Percentiles rank a stretch among this genome's conserved stretches.
These are phyloP conservation scores for Haliclona indistincta DNA, from an alignment of 37 sponge, comb jelly and placozoan species.

Conservation along the genomic window DNA sequence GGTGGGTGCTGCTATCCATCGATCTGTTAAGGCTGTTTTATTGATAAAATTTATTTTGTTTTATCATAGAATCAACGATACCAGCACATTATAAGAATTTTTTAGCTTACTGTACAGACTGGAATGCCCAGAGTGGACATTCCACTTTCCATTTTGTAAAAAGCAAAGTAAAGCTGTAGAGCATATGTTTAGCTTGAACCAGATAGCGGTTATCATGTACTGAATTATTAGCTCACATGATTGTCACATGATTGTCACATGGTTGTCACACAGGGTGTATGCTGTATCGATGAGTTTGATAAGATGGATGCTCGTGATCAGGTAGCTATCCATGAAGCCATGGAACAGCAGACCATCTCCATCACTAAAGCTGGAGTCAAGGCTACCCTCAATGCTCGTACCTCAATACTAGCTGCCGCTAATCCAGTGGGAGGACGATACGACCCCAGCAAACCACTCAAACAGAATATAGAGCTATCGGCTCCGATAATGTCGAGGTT, in stretches of 20 bases:
- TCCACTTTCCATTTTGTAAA: no score
- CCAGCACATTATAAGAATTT: background rate
- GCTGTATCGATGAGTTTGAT: slow-evolving; percentile 99
- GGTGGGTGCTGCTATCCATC: no score
- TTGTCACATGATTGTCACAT: background rate
- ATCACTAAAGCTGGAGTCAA: slow-evolving; percentile 99
- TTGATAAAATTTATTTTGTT: no score
- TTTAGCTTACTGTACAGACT: no score
- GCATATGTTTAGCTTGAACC: background rate
- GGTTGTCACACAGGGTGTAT: slow-evolving; percentile 84
- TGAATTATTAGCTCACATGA: background rate
- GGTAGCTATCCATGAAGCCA: slow-evolving; percentile 99
- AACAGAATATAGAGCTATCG: slow-evolving; percentile 90
- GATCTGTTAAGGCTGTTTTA: no score
- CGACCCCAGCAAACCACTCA: slow-evolving; percentile 93
- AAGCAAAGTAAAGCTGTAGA: no score
- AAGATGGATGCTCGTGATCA: slow-evolving; percentile 99
- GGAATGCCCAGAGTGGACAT: no score
- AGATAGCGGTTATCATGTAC: background rate
- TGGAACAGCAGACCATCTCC: slow-evolving; percentile 99
- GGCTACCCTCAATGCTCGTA: slow-evolving; percentile 97
- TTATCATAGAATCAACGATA: no score
- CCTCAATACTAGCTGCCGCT: slow-evolving; percentile 97
- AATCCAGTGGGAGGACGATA: slow-evolving; percentile 98
- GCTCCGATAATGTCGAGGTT: slow-evolving; percentile 99